These are phyloP conservation scores for Cephus spinipes DNA, from an alignment of 2,888 invertebrate species.

Conservation along the genomic window DNA sequence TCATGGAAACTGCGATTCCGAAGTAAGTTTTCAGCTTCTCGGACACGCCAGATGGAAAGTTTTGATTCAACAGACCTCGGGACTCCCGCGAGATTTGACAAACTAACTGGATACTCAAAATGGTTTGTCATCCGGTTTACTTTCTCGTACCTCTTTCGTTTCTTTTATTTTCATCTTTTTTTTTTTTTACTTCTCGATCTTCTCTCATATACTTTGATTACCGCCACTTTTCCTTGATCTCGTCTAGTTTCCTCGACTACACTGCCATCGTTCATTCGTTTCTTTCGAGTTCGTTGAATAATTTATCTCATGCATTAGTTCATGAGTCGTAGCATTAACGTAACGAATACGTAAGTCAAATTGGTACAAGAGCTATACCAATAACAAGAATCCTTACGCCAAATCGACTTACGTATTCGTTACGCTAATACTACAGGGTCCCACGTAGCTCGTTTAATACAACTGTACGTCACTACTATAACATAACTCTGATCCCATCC, in stretches of 20 bases:
- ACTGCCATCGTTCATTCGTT: not conserved
- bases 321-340: too few relatives aligned
- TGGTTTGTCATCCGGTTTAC: slow-evolving; percentile 19
- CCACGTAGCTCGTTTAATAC: not conserved
- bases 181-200: not conserved
- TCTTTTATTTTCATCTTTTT: not conserved
- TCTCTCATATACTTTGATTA: not conserved
- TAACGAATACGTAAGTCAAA: too few relatives aligned
- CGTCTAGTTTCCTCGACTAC: not conserved
- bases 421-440: not conserved
- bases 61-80: slow-evolving; percentile 42
- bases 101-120: slow-evolving; percentile 37
- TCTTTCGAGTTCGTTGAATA: not conserved
- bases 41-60: slow-evolving; percentile 34
- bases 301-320: not conserved
- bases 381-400: too few relatives aligned
- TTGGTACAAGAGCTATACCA: too few relatives aligned
- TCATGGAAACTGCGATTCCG: slow-evolving; percentile 5
- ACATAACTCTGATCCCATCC: not conserved
- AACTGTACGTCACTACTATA: not conserved
- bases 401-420: too few relatives aligned
- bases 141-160: not conserved
- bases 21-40: slow-evolving; percentile 36
- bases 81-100: slow-evolving; percentile 26
- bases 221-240: not conserved